These are phyloP conservation scores for Drosophila parthenogenetica DNA, from an alignment of 2,888 invertebrate genomes.

Conservation along the genomic window DNA sequence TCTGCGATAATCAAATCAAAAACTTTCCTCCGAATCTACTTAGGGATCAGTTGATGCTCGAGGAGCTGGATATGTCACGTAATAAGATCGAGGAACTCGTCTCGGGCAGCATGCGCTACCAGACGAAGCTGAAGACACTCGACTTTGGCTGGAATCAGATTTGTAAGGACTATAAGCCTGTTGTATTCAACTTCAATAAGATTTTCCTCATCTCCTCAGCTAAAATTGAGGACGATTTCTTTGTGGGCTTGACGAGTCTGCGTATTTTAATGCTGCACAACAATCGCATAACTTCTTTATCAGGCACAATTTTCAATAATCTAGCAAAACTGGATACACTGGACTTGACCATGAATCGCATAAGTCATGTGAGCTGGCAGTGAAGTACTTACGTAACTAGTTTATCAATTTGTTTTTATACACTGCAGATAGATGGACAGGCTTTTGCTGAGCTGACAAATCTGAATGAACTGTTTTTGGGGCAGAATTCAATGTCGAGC, in stretches of 20 bases:
- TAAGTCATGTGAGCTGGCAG: slow-evolving; percentile 69
- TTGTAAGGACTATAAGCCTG: slow-evolving; percentile 49
- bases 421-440: slow-evolving; percentile 80
- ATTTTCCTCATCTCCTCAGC: slow-evolving; percentile 44
- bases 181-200: too few species aligned
- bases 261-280: slow-evolving; percentile 85
- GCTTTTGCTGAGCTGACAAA: slow-evolving; percentile 85
- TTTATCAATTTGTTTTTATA: not conserved
- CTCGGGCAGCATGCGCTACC: slow-evolving; percentile 86
- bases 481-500: slow-evolving; percentile 86
- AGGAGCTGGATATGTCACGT: slow-evolving; percentile 88
- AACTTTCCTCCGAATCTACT: slow-evolving; percentile 86
- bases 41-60: slow-evolving; percentile 86
- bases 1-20: slow-evolving; percentile 85
- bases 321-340: slow-evolving; percentile 76
- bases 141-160: slow-evolving; percentile 88
- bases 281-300: slow-evolving; percentile 85
- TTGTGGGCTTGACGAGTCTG: slow-evolving; percentile 76
- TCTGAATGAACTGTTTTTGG: slow-evolving; percentile 86
- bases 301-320: slow-evolving; percentile 81
- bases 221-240: slow-evolving; percentile 81
- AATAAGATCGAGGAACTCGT: slow-evolving; percentile 87
- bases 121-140: slow-evolving; percentile 86
- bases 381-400: not conserved
- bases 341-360: slow-evolving; percentile 84